These are phyloP conservation scores for Epizoanthus ramosus DNA, from an alignment of 92 coral and sea anemone species.

Conservation along the genomic window DNA sequence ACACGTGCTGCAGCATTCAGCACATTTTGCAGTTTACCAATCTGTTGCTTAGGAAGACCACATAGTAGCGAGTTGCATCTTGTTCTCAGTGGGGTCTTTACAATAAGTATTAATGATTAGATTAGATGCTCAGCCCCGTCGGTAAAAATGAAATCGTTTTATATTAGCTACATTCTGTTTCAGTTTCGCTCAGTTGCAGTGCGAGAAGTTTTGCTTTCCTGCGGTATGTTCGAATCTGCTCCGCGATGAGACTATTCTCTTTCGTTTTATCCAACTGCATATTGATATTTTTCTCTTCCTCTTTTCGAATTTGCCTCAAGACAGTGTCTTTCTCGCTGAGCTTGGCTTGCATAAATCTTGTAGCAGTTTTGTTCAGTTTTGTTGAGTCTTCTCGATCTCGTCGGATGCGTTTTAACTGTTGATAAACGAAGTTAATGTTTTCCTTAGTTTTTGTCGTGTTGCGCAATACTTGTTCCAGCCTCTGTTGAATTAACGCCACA, in stretches of 20 bases:
- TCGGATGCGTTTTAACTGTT: neutral
- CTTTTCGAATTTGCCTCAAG: neutral
- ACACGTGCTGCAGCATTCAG: too few species aligned
- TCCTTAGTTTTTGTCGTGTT: neutral
- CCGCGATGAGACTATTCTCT: conserved; percentile 1
- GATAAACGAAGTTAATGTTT: neutral
- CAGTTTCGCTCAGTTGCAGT: neutral
- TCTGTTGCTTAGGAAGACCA: too few species aligned
- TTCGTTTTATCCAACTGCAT: neutral
- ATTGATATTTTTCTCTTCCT: conserved; percentile 7
- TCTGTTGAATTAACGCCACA: neutral
- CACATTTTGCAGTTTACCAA: too few species aligned
- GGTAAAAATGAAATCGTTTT: too few species aligned
- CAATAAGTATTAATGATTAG: too few species aligned
- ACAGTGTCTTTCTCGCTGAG: neutral
- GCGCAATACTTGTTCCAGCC: neutral
- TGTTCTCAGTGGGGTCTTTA: too few species aligned
- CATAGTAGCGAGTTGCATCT: too few species aligned
- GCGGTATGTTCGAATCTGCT: conserved; percentile 1
- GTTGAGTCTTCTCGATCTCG: neutral
- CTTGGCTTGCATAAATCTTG: conserved; percentile 9
- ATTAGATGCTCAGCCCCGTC: too few species aligned
- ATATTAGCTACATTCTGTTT: neutral
- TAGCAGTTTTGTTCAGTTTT: neutral
- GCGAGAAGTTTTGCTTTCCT: neutral